Evolutionary conservation across 2,888 invertebrate species (phyloP), one percentile per base, ranked within the genome.

Genomic region (Drosophila robusta): DNA sequence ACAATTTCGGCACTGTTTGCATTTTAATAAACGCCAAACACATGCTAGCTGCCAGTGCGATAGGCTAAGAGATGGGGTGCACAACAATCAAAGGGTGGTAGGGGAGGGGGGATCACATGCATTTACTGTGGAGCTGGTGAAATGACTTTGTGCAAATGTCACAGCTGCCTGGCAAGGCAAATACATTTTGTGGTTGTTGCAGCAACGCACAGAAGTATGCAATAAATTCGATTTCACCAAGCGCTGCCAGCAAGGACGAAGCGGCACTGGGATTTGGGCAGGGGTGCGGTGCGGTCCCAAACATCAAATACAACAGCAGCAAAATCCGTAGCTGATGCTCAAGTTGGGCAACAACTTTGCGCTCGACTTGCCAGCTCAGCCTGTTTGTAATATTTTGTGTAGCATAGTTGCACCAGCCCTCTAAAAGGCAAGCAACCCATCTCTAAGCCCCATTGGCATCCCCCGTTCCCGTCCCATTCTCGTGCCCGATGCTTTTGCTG

Each of bases 191-290:
- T 58, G 87, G 83, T 47, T 85, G 65, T 58, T 64, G 64, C 74
- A 65, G 16, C 68, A 70, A 69, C 74, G 75, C 87, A 67, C 75
- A 73, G 67, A 75, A 83, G 67, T 83, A 70, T 80, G 78, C 87
- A 83, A 88, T 88, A 88, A 84, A 84, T 86, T 80, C 89, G 87
- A 88, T 83, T 74, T 71, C 75, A 50, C 14, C 7, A 24, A 41
- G 32, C 14, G 22, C 14, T 34, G 34, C 12, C 6, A 16, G n/a
- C 39, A 9, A 18, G 18, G n/a, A 0, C 4, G 2, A 1, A 39
- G n/a, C 39, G 9, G n/a, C n/a, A n/a, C n/a, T n/a, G n/a, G 18
- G 29, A 9, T 1, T 7, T 2, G n/a, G 32, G 4, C 7, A 1
- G 7, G 18, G 39, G 16, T 6, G 7, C 2, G n/a, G 29, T 12